Evolutionary conservation across 1,140 invertebrate genomes (phyloP).

Genomic region (Musca vetustissima): DNA sequence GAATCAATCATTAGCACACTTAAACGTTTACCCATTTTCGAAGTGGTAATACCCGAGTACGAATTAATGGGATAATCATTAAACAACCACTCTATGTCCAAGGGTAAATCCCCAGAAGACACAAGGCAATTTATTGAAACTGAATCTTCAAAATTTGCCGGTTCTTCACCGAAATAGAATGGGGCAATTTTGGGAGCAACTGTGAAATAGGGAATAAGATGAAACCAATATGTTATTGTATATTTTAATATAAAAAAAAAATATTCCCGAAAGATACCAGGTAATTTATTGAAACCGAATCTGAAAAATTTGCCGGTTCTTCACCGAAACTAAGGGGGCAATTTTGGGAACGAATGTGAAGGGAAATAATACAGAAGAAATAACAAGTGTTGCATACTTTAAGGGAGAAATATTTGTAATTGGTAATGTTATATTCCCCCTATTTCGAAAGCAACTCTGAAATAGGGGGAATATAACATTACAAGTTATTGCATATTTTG

Average conservation of each 20-base stretch:
- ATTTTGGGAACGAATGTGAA: too few species aligned
- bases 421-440: too few species aligned
- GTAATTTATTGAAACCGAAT: too few species aligned
- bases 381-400: too few species aligned
- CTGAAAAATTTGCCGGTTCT: too few species aligned
- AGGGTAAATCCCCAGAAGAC: slow-evolving; percentile 65
- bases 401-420: too few species aligned
- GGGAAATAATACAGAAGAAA: too few species aligned
- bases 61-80: slow-evolving; percentile 61
- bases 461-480: too few species aligned
- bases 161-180: slow-evolving; percentile 64
- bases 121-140: slow-evolving; percentile 64
- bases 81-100: slow-evolving; percentile 64
- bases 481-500: too few species aligned
- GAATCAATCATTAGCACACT: slow-evolving; percentile 59
- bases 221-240: neutral
- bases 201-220: slow-evolving; percentile 60
- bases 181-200: slow-evolving; percentile 67
- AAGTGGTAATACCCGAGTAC: slow-evolving; percentile 55
- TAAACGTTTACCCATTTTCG: slow-evolving; percentile 64
- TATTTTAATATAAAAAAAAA: slow-evolving; percentile 24
- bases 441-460: too few species aligned
- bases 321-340: too few species aligned
- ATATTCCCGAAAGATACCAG: too few species aligned
- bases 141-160: slow-evolving; percentile 66